These are phyloP conservation scores for Bhutanitis thaidina DNA, from an alignment of 2,888 invertebrate genomes.

Conservation along the genomic window DNA sequence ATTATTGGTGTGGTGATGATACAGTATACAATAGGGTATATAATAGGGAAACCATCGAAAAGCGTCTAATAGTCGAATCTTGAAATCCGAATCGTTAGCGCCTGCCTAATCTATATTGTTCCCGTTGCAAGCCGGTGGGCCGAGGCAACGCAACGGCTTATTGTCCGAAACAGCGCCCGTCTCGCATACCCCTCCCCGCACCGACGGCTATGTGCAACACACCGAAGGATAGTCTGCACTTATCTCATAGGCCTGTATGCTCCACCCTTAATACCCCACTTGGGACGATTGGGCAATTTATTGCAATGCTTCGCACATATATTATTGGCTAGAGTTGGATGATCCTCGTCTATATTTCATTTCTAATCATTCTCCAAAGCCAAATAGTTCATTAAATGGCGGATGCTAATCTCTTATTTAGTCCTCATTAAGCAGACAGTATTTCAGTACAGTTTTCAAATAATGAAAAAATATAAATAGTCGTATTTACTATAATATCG, in stretches of 20 bases:
- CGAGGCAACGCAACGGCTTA: conserved; percentile 27
- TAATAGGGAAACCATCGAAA: neutral
- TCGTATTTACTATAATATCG: too few species aligned
- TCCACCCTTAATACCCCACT: conserved; percentile 36
- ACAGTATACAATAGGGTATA: too few species aligned
- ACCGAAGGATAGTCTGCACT: conserved; percentile 56
- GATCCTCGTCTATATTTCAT: too few species aligned
- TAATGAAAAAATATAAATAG: too few species aligned
- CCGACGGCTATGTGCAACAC: conserved; percentile 38
- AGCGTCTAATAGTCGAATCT: neutral
- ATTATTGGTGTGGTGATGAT: too few species aligned
- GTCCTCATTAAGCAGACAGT: too few species aligned
- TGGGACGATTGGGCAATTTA: conserved; percentile 42
- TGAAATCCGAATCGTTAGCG: conserved; percentile 2
- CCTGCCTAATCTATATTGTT: conserved; percentile 13
- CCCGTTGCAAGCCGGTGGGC: conserved; percentile 15
- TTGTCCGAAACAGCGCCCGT: conserved; percentile 45
- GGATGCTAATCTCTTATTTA: too few species aligned
- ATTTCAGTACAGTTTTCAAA: too few species aligned
- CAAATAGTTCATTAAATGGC: too few species aligned
- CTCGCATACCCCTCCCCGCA: conserved; percentile 33
- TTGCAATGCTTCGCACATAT: conserved; percentile 4
- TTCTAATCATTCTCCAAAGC: too few species aligned
- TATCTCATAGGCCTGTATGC: conserved; percentile 47
- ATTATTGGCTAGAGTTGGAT: too few species aligned